A percentile compares a stretch with the other conserved stretches of the same genome.
Evolutionary conservation across 1,140 invertebrate species (phyloP).

Genomic region (Drosophila ambigua): DNA sequence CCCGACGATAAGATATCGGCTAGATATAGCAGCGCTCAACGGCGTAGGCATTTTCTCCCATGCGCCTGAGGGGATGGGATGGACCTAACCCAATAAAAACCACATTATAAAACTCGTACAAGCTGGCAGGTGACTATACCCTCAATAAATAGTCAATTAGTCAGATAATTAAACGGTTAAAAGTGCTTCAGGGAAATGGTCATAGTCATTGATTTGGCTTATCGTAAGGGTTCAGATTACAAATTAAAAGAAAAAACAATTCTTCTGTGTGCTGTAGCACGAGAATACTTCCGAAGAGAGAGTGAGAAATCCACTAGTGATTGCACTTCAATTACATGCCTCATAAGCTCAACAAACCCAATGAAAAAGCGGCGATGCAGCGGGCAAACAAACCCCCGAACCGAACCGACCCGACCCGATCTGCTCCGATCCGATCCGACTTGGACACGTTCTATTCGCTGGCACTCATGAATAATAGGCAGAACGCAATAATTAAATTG

Average conservation of each 20-base stretch:
- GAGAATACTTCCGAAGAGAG: conserved; percentile 3
- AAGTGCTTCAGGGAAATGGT: neutral
- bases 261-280: neutral
- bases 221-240: conserved; percentile 28
- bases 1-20: conserved; percentile 53
- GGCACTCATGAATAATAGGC: conserved; percentile 57
- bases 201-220: conserved; percentile 7
- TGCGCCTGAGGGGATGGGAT: conserved; percentile 9
- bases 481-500: conserved; percentile 30
- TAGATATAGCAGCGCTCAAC: conserved; percentile 20
- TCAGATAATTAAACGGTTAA: conserved; percentile 40
- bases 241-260: neutral
- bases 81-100: conserved; percentile 39
- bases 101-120: conserved; percentile 6
- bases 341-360: conserved; percentile 22
- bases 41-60: neutral
- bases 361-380: conserved; percentile 6
- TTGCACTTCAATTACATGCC: conserved; percentile 46
- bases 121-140: conserved; percentile 24
- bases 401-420: neutral
- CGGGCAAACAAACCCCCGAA: conserved; percentile 24
- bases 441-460: conserved; percentile 18
- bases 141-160: conserved; percentile 46
- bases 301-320: neutral
- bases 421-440: neutral